phyloP scores from a whole-genome alignment of 1,140 invertebrate species.

The Diorhabda carinulata region DNA sequence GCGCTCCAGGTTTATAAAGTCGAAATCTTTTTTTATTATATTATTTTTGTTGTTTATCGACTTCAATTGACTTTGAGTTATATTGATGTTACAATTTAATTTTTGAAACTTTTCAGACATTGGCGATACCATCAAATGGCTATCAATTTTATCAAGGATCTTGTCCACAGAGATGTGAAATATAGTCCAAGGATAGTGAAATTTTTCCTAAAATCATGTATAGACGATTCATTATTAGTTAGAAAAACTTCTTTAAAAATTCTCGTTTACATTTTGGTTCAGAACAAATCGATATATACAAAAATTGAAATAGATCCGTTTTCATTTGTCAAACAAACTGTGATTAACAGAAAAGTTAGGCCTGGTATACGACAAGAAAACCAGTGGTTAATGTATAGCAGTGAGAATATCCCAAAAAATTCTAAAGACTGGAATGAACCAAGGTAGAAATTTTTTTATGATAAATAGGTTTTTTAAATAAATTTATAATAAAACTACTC shows the following conservation, averaged over 20 bases:
- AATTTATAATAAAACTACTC: no score
- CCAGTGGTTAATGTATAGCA: constrained; percentile 69
- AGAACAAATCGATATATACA: constrained; percentile 68
- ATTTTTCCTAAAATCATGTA: constrained; percentile 63
- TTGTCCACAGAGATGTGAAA: constrained; percentile 67
- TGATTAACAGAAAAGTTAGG: constrained; percentile 26
- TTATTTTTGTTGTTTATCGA: no score
- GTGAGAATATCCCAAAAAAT: constrained; percentile 55
- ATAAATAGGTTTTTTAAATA: no score
- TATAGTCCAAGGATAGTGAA: constrained; percentile 61
- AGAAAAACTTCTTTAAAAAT: constrained; percentile 65
- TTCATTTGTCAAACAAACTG: constrained; percentile 31
- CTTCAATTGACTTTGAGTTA: no score
- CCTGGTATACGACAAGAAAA: constrained; percentile 65
- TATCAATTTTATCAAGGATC: constrained; percentile 65
- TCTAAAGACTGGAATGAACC: constrained; percentile 71
- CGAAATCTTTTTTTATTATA: no score
- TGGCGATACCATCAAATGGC: constrained; percentile 77
- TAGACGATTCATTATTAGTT: constrained; percentile 73
- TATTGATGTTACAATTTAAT: no score
- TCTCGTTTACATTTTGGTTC: constrained; percentile 67
- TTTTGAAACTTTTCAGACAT: constrained; percentile 54
- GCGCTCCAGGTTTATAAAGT: no score
- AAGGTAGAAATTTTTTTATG: constrained; percentile 34
- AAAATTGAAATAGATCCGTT: constrained; percentile 51